These are phyloP conservation scores for Paratilapia polleni DNA, from an alignment of 2,113 vertebrate species.

Conservation along the genomic window DNA sequence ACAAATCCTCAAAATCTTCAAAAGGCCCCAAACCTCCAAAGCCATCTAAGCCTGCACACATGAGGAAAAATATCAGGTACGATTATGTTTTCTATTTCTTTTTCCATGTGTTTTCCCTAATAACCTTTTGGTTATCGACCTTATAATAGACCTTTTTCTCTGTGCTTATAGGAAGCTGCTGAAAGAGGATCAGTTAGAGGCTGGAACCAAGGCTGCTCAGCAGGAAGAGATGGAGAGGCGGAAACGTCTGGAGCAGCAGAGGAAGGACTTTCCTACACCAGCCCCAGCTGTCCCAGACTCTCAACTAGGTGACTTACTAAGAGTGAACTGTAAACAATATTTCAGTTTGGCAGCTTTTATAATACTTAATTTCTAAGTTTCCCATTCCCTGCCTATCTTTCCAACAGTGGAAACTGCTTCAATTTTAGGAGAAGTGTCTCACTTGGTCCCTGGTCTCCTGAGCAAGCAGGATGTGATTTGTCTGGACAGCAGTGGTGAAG, in stretches of 20 bases:
- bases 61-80: constrained; percentile 98
- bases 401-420: constrained; percentile 83
- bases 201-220: constrained; percentile 96
- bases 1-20: constrained; percentile 71
- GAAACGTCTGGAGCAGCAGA: constrained; percentile 94
- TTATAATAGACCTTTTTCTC: constrained; percentile 16
- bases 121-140: background rate
- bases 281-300: constrained; percentile 66
- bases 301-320: constrained; percentile 63
- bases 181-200: constrained; percentile 95
- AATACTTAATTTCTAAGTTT: background rate
- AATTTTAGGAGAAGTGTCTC: constrained; percentile 86
- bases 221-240: constrained; percentile 96
- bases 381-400: background rate
- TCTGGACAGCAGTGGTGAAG: constrained; percentile 90
- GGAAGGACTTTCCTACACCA: constrained; percentile 91
- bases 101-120: background rate
- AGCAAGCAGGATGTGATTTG: constrained; percentile 94
- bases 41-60: constrained; percentile 89
- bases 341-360: background rate
- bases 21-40: constrained; percentile 83
- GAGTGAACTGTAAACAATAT: background rate
- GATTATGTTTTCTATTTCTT: background rate
- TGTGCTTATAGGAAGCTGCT: constrained; percentile 88
- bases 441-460: constrained; percentile 82